phyloP scores from a whole-genome alignment of 2,113 vertebrate species.

The Mixornis gularis region DNA sequence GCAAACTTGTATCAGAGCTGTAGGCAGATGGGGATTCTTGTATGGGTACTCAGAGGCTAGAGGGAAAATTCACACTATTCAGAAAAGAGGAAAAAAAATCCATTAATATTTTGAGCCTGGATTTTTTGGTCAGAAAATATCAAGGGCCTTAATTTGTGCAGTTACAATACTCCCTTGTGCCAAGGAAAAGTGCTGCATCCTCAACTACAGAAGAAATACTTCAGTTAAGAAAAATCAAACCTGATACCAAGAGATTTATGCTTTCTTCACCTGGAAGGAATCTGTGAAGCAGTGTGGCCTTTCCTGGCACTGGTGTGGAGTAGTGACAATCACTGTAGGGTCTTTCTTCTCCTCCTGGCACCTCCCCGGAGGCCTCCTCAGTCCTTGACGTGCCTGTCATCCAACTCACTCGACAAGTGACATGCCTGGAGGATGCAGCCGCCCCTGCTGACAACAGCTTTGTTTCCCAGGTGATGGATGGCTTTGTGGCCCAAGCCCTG shows the following conservation, averaged over 20 bases:
- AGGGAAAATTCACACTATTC: not conserved
- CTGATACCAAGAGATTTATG: not conserved
- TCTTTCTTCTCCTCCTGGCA: slow-evolving; percentile 6
- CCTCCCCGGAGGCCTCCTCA: slow-evolving; percentile 11
- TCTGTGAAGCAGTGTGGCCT: not conserved
- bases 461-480: slow-evolving; percentile 82
- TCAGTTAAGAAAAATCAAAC: not conserved
- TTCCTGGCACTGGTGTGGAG: not conserved
- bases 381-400: slow-evolving; percentile 43
- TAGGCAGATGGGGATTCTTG: not conserved
- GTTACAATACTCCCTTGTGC: not conserved
- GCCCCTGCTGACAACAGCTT: slow-evolving; percentile 76
- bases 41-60: not conserved
- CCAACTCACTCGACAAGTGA: slow-evolving; percentile 43
- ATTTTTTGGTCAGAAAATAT: not conserved
- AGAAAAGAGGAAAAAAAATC: not conserved
- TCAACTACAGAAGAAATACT: not conserved
- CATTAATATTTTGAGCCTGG: not conserved
- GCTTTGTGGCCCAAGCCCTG: slow-evolving; percentile 59
- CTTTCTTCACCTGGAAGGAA: not conserved
- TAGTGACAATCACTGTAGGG: rapidly evolving
- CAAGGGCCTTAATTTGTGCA: not conserved
- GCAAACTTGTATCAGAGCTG: not conserved
- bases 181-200: not conserved
- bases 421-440: slow-evolving; percentile 70